Evolutionary conservation across 2,113 vertebrate species (phyloP).

Genomic region (Delphinus delphis): DNA sequence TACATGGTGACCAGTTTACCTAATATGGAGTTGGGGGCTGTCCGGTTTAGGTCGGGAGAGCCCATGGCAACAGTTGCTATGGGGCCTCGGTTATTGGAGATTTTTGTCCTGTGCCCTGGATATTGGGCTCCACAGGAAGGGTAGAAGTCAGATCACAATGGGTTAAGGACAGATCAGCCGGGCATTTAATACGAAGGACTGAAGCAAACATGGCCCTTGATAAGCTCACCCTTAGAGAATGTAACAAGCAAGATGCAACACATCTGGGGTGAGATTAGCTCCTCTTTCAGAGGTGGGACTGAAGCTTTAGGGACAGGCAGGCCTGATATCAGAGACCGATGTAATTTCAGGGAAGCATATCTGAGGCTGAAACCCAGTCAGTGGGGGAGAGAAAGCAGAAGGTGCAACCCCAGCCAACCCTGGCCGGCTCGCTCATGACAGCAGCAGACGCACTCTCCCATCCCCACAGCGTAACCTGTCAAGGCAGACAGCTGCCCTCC

Average conservation of each 20-base stretch:
- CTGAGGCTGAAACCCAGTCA: constrained; percentile 25
- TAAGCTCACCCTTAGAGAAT: not conserved
- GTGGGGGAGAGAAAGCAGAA: not conserved
- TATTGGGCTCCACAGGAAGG: not conserved
- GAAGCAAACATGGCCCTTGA: not conserved
- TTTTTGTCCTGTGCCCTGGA: too few relatives aligned
- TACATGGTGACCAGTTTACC: too few relatives aligned
- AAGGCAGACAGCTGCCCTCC: not conserved
- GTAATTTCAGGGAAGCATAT: not conserved
- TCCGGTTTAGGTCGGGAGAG: too few relatives aligned
- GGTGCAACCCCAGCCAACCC: not conserved
- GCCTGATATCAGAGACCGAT: not conserved
- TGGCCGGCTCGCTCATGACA: not conserved
- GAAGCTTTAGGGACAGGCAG: not conserved
- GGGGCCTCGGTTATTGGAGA: too few relatives aligned
- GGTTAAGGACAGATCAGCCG: not conserved
- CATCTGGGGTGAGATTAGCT: not conserved
- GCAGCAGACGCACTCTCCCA: not conserved
- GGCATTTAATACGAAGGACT: not conserved
- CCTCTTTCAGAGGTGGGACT: not conserved
- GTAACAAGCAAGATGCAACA: not conserved
- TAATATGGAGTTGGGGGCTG: too few relatives aligned
- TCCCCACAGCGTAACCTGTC: too few relatives aligned
- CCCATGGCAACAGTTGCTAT: too few relatives aligned
- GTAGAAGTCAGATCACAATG: not conserved